Evolutionary conservation across 2,113 vertebrate species (phyloP), one percentile per base, ranked within the genome.

Genomic region (Callipepla squamata): DNA sequence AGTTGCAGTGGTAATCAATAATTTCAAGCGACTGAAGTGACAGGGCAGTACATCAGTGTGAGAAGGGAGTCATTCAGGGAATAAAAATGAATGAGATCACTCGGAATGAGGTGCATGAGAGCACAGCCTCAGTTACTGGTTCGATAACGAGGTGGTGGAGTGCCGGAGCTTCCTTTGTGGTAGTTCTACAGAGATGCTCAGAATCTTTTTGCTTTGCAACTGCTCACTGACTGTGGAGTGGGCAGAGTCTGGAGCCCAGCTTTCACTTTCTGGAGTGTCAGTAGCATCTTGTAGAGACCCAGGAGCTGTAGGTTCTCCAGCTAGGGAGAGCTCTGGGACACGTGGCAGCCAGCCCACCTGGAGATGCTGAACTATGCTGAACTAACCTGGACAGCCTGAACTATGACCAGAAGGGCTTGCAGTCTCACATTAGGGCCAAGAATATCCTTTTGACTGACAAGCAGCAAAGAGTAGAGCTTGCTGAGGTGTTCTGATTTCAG

Each of bases 1-100:
- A 47, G 34, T 84, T 84, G 34, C 47, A 17, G 10, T 26, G 25
- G 67, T 75, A 80, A 90, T 89, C 87, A 93, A 85, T 88, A 80
- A 86, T 81, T 90, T 93, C 45, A 78, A 94, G 66, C 30, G 47
- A 51, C 69, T 65, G 57, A 86, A 94, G 62, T 78, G 93, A 92
- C 63, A 80, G 69, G 66, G 68, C 82, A 81, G 34, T 83, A 84
- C 23, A 48, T 88, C 66, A 74, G 28, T 70, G 68, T 96, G 83
- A 83, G 76, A 77, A 84, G 65, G 70, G 76, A 90, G 65, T 82
- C 66, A 61, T 73, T 77, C 84, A 50, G 55, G 38, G 45, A 85
- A 93, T 78, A 75, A 90, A 93, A 93, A 86, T 72, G 51, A 95
- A 40, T 18, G 74, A 80, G 22, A 72, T 85, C 44, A 36, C 36